phyloP scores from a whole-genome alignment of 2,113 vertebrate genomes.

The Tursiops truncatus region DNA sequence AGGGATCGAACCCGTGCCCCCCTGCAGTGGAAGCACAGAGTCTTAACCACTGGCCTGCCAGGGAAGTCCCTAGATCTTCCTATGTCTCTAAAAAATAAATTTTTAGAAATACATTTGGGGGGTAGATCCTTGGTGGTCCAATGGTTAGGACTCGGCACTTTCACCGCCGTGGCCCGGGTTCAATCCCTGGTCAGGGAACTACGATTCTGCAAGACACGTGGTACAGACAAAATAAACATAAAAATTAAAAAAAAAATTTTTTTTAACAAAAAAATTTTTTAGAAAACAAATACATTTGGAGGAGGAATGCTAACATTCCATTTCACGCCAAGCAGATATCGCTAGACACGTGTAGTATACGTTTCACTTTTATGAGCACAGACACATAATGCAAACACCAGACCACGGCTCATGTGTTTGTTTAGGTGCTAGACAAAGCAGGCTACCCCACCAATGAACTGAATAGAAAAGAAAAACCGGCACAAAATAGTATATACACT shows the following conservation, averaged over 20 bases:
- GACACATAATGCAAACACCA: neutral
- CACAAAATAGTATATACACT: neutral
- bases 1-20: neutral
- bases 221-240: neutral
- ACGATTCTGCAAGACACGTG: neutral
- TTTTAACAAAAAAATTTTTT: neutral
- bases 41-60: neutral
- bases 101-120: neutral
- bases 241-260: rapidly evolving
- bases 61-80: neutral
- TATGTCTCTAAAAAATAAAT: neutral
- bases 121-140: neutral
- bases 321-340: neutral
- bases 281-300: neutral
- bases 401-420: neutral
- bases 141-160: neutral
- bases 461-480: neutral
- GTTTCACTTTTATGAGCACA: neutral
- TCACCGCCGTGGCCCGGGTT: neutral
- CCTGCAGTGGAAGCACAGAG: neutral
- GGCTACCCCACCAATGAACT: neutral
- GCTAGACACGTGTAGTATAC: neutral
- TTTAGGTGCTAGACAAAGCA: neutral
- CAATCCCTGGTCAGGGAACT: neutral
- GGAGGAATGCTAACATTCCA: neutral